Conservation (phyloP, 2,888 invertebrate genomes). For the Odontocolon sp. region DNA sequence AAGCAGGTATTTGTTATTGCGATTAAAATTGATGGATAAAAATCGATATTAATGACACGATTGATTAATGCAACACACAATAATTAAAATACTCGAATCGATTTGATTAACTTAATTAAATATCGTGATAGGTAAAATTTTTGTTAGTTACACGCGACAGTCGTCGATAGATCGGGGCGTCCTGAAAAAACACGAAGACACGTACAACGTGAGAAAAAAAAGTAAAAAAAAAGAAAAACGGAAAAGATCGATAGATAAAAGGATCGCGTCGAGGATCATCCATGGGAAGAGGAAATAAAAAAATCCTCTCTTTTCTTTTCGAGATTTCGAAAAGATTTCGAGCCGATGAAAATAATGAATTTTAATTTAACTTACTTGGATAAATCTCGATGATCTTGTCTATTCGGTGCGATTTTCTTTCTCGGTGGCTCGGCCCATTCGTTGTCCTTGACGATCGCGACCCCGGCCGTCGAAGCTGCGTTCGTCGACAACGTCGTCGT, state of each 20-base stretch:
- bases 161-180: constrained; percentile 45
- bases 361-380: constrained; percentile 73
- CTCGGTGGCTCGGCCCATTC: constrained; percentile 74
- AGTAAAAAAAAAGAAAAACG: neutral
- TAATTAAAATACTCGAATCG: neutral
- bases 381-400: constrained; percentile 72
- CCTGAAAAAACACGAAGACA: constrained; percentile 55
- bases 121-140: neutral
- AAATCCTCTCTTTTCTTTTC: neutral
- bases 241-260: neutral
- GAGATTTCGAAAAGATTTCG: neutral
- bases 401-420: constrained; percentile 73
- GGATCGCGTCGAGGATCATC: too few species aligned
- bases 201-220: constrained; percentile 30
- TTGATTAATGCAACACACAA: constrained; percentile 4
- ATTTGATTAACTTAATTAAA: neutral
- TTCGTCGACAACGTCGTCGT: constrained; percentile 47
- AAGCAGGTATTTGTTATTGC: constrained; percentile 38
- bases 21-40: neutral
- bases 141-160: constrained; percentile 54
- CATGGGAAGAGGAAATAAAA: neutral
- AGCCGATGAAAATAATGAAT: neutral
- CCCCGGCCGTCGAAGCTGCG: constrained; percentile 24
- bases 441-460: constrained; percentile 65
- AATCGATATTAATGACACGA: neutral